Conservation (phyloP, 2,888 invertebrate species). For the Macaria notata region DNA sequence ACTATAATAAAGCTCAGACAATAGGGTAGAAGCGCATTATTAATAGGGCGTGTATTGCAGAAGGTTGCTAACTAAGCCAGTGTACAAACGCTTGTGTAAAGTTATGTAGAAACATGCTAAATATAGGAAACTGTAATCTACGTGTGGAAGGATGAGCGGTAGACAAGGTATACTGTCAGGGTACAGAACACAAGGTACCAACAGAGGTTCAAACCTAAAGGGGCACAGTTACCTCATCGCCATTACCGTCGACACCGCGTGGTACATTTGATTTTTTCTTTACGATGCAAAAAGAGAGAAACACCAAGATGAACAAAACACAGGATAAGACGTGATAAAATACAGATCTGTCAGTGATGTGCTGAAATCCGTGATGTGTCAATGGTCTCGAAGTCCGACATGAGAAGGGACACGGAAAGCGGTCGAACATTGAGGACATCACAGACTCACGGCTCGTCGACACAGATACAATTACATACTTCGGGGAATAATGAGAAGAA, state of each 20-base stretch:
- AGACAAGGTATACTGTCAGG: conserved; percentile 45
- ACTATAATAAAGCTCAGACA: conserved; percentile 38
- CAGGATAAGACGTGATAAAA: conserved; percentile 53
- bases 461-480: conserved; percentile 41
- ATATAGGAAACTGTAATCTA: conserved; percentile 44
- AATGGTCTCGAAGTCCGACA: conserved; percentile 33
- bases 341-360: conserved; percentile 43
- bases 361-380: conserved; percentile 51
- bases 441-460: conserved; percentile 46
- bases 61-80: conserved; percentile 45
- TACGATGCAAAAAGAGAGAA: conserved; percentile 84
- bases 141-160: conserved; percentile 55
- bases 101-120: conserved; percentile 49
- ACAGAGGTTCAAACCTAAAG: conserved; percentile 70
- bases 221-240: conserved; percentile 91
- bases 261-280: conserved; percentile 96
- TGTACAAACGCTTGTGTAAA: conserved; percentile 39
- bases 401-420: conserved; percentile 24
- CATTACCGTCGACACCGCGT: conserved; percentile 96
- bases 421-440: conserved; percentile 41
- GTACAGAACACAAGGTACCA: conserved; percentile 51
- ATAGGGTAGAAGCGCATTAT: conserved; percentile 37
- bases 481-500: conserved; percentile 3
- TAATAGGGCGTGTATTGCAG: conserved; percentile 36
- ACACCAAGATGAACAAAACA: conserved; percentile 76